phyloP scores from a whole-genome alignment of 1,140 invertebrate genomes.

The Drosophila arawakana region DNA sequence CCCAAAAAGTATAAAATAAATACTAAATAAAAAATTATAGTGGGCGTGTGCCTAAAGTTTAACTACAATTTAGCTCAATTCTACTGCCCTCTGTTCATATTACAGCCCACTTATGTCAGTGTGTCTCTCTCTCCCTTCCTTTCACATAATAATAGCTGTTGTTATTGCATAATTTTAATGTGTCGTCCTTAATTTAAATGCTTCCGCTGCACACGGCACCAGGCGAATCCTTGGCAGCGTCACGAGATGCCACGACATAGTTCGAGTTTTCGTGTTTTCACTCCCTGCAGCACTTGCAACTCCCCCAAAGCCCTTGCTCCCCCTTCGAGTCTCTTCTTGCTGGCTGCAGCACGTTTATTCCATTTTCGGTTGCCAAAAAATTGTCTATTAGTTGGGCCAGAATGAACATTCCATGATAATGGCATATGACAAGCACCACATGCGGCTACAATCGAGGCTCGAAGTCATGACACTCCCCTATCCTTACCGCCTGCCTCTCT shows the following conservation, averaged over 20 bases:
- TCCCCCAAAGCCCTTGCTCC: background rate
- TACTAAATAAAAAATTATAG: background rate
- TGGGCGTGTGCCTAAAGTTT: conserved; percentile 45
- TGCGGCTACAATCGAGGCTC: conserved; percentile 69
- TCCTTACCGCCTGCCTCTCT: background rate
- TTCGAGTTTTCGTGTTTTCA: conserved; percentile 25
- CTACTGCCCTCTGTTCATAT: conserved; percentile 3
- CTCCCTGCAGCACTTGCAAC: background rate
- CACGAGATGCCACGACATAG: conserved; percentile 56
- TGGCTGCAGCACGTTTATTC: conserved; percentile 54
- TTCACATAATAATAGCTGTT: conserved; percentile 72
- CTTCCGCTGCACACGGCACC: conserved; percentile 71
- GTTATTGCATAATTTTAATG: conserved; percentile 83
- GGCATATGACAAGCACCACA: conserved; percentile 81
- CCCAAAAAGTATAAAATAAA: conserved; percentile 6
- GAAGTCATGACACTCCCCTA: background rate
- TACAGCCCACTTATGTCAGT: background rate
- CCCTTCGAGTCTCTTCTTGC: background rate
- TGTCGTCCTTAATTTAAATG: conserved; percentile 83
- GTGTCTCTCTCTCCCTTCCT: background rate
- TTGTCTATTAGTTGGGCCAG: conserved; percentile 79
- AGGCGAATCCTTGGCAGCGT: conserved; percentile 74
- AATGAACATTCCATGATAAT: conserved; percentile 78
- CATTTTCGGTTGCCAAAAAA: conserved; percentile 75
- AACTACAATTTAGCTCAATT: conserved; percentile 45